Evolutionary conservation across 2,888 invertebrate species (phyloP), one percentile per base, ranked within the genome.

Genomic region (Drosophila borealis): DNA sequence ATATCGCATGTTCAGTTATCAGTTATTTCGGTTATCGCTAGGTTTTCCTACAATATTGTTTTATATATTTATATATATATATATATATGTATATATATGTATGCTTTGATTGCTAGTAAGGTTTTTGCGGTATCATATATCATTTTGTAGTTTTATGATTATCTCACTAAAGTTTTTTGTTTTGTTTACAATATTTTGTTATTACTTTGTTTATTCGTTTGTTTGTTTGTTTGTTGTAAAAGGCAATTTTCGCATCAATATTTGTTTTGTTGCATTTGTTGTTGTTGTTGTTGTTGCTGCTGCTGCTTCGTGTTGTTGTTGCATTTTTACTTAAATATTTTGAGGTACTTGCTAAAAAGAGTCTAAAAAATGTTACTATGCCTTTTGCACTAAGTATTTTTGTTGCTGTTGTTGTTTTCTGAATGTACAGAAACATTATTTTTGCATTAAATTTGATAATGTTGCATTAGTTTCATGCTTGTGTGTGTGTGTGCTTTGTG

Each of bases 101-200:
- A 74, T 85, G 86, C 83, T 82, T 83, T 70, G 86, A 78, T 86
- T 83, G 76, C 83, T 83, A 83, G 86, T 83, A 83, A 83, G 83
- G 83, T 83, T 83, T 72, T 83, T 86, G 83, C 83, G 83, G 83
- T 83, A 86, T 85, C 64, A 57, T 76, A 72, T 72, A 41, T 57
- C 39, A 34, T 49, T 42, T 44, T 21, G 29, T 54, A 45, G 21
- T 48, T 50, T 57, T 49, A 74, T 65, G 74, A 50, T 71, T 75
- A 71, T 71, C 75, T 62, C 71, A 60, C 76, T 75, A 75, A 71
- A 41, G 21, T 54, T 54, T 6, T 25, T 62, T 63, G 25, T 29
- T 8, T 46, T n/a, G 34, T 70, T 54, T 55, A 60, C 56, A 61
- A 50, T 74, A 62, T 57, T 44, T 21, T 51, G 29, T 44, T 33